Percentiles rank a stretch among this genome's conserved stretches.
Conservation (phyloP, 2,888 invertebrate genomes). For the Xylophagus ater region DNA sequence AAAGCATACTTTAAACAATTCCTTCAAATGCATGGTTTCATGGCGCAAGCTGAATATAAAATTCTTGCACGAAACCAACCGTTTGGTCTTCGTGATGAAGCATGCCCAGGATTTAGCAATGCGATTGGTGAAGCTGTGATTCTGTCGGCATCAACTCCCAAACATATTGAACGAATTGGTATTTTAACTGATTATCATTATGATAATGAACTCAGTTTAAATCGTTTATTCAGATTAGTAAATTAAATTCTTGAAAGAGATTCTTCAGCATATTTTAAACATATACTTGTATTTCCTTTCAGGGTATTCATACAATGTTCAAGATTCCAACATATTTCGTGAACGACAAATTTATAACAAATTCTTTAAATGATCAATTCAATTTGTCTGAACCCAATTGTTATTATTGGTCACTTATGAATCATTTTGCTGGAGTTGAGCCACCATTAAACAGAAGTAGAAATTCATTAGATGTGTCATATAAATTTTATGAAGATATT, state of each 20-base stretch:
- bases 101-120: background rate
- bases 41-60: background rate
- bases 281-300: too few species aligned
- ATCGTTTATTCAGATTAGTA: conserved; percentile 7
- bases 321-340: too few species aligned
- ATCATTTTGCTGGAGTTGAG: conserved; percentile 48
- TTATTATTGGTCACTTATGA: conserved; percentile 50
- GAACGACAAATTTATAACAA: too few species aligned
- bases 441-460: conserved; percentile 48
- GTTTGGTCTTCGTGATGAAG: background rate
- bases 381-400: conserved; percentile 52
- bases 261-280: too few species aligned
- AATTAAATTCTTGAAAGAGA: too few species aligned
- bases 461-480: conserved; percentile 56
- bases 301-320: too few species aligned
- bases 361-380: too few species aligned
- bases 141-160: conserved; percentile 5
- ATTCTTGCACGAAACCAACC: background rate
- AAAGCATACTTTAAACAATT: conserved; percentile 41
- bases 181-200: conserved; percentile 28
- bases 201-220: conserved; percentile 20
- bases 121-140: conserved; percentile 3
- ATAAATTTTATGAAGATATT: conserved; percentile 50
- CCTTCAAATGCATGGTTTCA: too few species aligned
- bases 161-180: conserved; percentile 22